A percentile compares a stretch with the other conserved stretches of the same genome.
Conservation (phyloP, 2,113 vertebrate species). For the Gallinago undulata region DNA sequence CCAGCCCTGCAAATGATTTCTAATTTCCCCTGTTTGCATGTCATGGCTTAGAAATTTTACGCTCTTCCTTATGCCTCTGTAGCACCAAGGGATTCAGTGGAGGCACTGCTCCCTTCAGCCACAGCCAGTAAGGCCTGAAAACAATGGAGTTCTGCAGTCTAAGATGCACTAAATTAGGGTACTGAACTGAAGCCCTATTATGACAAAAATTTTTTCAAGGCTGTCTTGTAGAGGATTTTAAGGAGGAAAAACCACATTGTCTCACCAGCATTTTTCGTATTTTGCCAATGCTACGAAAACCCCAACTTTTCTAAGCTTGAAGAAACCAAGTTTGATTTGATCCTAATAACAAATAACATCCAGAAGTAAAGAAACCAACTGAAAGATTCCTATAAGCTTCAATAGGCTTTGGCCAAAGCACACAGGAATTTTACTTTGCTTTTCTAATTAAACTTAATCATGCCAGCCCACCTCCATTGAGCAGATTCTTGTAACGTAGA, state of each 20-base stretch:
- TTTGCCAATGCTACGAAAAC: background rate
- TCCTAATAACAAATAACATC: background rate
- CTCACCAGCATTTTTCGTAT: background rate
- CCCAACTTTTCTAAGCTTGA: background rate
- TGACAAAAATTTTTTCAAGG: background rate
- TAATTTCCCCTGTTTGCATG: background rate
- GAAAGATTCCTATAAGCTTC: background rate
- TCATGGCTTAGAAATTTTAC: background rate
- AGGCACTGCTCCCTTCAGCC: background rate
- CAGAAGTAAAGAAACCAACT: background rate
- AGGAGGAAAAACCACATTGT: background rate
- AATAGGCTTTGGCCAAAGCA: background rate
- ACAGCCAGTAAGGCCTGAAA: background rate
- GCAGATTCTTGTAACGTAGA: background rate
- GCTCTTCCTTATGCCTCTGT: background rate
- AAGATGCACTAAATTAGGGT: background rate
- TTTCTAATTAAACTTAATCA: background rate
- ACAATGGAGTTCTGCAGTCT: background rate
- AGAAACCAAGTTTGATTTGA: background rate
- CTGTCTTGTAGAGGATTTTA: background rate
- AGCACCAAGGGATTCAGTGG: background rate
- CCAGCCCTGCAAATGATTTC: background rate
- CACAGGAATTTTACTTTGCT: background rate
- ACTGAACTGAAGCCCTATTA: background rate
- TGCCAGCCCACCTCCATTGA: background rate